Base-by-base conservation (phyloP, 2,797 vertebrate genomes). In the Mionectes olivaceus region DNA sequence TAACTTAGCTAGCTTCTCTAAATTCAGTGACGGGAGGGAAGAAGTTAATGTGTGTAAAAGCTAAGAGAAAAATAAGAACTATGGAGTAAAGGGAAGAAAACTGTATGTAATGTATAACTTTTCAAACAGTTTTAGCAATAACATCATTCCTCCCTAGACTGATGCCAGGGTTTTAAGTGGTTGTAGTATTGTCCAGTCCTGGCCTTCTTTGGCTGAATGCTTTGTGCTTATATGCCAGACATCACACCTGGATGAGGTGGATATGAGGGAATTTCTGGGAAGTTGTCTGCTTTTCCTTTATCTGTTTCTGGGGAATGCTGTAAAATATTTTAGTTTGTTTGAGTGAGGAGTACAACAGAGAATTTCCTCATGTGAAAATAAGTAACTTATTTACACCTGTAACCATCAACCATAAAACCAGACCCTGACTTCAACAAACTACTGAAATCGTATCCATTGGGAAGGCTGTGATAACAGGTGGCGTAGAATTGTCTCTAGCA, bases 61-160 rank as follows among this genome's bases (percentile, higher is more conserved):
- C 46, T 33, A 43, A 65, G 56, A 37, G 56, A 82, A 74, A 69
- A 4, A 10, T 22, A 10, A 43, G 68, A 30, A 27, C 21, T 77
- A 21, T 24, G 11, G 41, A 71, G 68, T 32, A 53, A 60, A 64
- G 35, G 47, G 52, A 83, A 63, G 33, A 17, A 88, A 84, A 73
- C 3, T 4, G 8, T 24, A 32, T 4, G 8, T 24, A 32, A 67
- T 13, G 13, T 43, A 67, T 13, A 60, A 73, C 5, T 81, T 76
- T 46, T 65, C 39, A 61, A 16, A 4, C 4, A 28, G 25, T 64
- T 90, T 39, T 50, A 65, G 28, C 19, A 13, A 35, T 16, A 24
- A 19, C 25, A 13, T 27, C 0, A 0, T 37, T 39, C 3, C 10
- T 32, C 5, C 2, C 24, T 25, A 25, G 55, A 46, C 25, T n/a